Conservation (phyloP, 2,888 invertebrate species). For the Cephonodes hylas region DNA sequence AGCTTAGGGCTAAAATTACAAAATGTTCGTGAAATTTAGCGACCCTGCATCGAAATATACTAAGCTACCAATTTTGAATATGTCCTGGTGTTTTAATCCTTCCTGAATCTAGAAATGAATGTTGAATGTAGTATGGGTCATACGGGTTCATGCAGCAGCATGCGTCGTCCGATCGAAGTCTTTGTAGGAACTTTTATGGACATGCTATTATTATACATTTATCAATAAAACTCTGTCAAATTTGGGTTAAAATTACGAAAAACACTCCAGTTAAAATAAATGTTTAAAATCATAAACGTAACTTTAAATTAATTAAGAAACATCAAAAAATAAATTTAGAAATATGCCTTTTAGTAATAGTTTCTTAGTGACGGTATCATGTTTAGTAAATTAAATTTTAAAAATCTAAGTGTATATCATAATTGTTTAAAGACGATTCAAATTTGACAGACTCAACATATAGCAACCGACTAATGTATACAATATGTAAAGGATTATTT, state of each 20-base stretch:
- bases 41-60: background rate
- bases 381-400: too few relatives aligned
- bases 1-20: too few relatives aligned
- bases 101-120: slow-evolving; percentile 16
- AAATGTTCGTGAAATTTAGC: slow-evolving; percentile 1
- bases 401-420: too few relatives aligned
- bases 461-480: background rate
- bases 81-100: background rate
- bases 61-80: background rate
- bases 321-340: too few relatives aligned
- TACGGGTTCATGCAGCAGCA: slow-evolving; percentile 66
- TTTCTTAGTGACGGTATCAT: too few relatives aligned
- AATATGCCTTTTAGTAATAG: too few relatives aligned
- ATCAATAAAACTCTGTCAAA: slow-evolving; percentile 20
- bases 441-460: background rate
- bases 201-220: slow-evolving; percentile 44
- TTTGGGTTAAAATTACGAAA: too few relatives aligned
- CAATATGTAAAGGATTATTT: slow-evolving; percentile 21
- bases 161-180: slow-evolving; percentile 50
- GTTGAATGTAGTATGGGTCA: slow-evolving; percentile 29
- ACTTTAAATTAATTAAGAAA: too few relatives aligned
- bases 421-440: background rate
- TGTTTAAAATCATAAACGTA: too few relatives aligned
- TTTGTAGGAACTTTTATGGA: slow-evolving; percentile 35
- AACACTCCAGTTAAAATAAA: too few relatives aligned